Evolutionary conservation across 2,113 vertebrate species (phyloP).

Genomic region (Hippocampus guttulatus): DNA sequence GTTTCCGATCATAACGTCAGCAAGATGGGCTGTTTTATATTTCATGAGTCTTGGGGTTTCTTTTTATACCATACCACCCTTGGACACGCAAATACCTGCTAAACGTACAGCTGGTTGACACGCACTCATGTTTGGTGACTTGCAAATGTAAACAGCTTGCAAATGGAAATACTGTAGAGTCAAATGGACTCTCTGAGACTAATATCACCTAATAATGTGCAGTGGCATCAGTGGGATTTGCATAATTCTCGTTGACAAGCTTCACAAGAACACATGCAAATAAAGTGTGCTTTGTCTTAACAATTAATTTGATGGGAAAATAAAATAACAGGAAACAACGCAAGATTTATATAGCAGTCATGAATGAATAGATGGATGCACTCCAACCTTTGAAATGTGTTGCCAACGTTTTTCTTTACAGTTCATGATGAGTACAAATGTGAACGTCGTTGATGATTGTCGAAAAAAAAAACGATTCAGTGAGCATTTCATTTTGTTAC

Average conservation of each 20-base stretch:
- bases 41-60: constrained; percentile 60
- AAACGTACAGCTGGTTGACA: constrained; percentile 64
- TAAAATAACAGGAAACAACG: not conserved
- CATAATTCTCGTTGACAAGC: constrained; percentile 4
- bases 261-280: constrained; percentile 9
- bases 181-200: constrained; percentile 13
- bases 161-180: constrained; percentile 31
- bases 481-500: not conserved
- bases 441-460: too few species aligned
- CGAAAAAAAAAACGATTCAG: not conserved
- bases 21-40: constrained; percentile 62
- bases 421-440: too few species aligned
- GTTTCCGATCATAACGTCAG: constrained; percentile 59
- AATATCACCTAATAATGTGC: constrained; percentile 20
- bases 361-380: not conserved
- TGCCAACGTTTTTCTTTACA: not conserved
- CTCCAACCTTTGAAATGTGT: too few species aligned
- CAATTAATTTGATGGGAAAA: not conserved
- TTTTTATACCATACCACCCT: constrained; percentile 58
- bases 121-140: constrained; percentile 34
- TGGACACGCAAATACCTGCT: constrained; percentile 53
- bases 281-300: not conserved
- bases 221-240: constrained; percentile 15
- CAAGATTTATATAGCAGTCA: not conserved
- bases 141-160: constrained; percentile 32